Percentiles rank a stretch among this genome's conserved stretches.
phyloP scores from a whole-genome alignment of 2,888 invertebrate genomes.

The Caenorhabditis imperialis region DNA sequence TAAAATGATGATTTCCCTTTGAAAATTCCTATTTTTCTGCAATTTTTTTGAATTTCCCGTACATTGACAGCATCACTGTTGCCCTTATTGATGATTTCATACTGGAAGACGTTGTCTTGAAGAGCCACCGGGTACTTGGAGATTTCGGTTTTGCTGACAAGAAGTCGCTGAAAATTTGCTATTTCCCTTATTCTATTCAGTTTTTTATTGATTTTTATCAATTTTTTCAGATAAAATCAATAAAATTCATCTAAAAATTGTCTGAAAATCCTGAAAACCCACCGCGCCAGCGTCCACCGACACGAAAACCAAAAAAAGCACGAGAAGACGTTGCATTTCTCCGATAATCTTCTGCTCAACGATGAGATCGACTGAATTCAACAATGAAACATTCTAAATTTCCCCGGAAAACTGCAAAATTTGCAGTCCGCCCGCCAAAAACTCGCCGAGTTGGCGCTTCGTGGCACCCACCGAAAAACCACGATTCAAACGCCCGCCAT shows the following conservation, averaged over 20 bases:
- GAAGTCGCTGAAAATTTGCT: constrained; percentile 22
- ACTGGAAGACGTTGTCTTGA: constrained; percentile 25
- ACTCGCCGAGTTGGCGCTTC: neutral
- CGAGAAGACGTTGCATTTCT: constrained; percentile 17
- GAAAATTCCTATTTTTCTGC: no score
- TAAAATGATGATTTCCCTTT: no score
- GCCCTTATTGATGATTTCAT: constrained; percentile 29
- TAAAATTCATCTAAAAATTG: neutral
- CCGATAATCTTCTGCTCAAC: no score
- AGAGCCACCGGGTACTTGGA: constrained; percentile 7
- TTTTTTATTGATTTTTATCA: neutral
- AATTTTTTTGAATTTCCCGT: neutral
- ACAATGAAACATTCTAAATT: no score
- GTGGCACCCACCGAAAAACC: no score
- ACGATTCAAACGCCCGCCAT: no score
- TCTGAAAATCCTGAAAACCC: neutral
- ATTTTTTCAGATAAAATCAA: neutral
- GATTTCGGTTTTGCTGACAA: constrained; percentile 15
- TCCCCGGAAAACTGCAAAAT: no score
- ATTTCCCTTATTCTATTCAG: no score
- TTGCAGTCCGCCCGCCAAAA: no score
- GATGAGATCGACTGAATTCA: no score
- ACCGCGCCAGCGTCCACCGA: constrained; percentile 25
- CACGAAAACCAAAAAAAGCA: constrained; percentile 5
- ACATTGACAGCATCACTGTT: constrained; percentile 22